phyloP scores from a whole-genome alignment of 2,113 vertebrate species.

The Nipponia nippon region DNA sequence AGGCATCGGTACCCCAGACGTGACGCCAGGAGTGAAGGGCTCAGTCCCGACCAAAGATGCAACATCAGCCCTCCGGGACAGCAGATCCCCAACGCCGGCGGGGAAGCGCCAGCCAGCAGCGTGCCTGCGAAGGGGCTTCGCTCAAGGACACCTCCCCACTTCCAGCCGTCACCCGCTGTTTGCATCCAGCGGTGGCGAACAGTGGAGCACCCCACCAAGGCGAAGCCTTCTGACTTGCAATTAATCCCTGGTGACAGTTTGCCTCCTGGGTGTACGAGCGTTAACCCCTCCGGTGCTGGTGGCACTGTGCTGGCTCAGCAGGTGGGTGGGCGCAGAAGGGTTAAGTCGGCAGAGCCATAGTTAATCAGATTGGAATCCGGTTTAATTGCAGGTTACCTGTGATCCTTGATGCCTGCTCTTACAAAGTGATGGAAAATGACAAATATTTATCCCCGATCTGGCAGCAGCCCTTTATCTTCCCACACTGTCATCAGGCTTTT shows the following conservation, averaged over 20 bases:
- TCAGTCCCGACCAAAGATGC: neutral
- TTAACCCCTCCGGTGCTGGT: neutral
- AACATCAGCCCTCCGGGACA: accelerated
- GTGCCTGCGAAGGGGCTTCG: accelerated
- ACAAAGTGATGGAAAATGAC: conserved; percentile 24
- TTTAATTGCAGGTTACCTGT: neutral
- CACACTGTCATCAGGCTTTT: neutral
- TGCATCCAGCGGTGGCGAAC: neutral
- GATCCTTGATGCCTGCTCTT: neutral
- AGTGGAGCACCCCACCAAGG: neutral
- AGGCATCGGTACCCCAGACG: accelerated
- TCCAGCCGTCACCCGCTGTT: neutral
- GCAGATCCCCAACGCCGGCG: accelerated
- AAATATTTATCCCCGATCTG: conserved; percentile 27
- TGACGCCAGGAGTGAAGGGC: neutral
- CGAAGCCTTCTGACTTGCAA: neutral
- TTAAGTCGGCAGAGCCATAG: neutral
- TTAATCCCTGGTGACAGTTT: neutral
- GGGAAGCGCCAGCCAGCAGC: neutral
- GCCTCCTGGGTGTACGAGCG: neutral
- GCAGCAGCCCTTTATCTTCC: neutral
- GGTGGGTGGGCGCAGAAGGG: neutral
- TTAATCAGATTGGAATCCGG: neutral
- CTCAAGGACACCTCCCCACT: neutral
- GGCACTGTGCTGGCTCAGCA: accelerated